Conservation (phyloP, 2,113 vertebrate genomes). For the Rhea pennata region DNA sequence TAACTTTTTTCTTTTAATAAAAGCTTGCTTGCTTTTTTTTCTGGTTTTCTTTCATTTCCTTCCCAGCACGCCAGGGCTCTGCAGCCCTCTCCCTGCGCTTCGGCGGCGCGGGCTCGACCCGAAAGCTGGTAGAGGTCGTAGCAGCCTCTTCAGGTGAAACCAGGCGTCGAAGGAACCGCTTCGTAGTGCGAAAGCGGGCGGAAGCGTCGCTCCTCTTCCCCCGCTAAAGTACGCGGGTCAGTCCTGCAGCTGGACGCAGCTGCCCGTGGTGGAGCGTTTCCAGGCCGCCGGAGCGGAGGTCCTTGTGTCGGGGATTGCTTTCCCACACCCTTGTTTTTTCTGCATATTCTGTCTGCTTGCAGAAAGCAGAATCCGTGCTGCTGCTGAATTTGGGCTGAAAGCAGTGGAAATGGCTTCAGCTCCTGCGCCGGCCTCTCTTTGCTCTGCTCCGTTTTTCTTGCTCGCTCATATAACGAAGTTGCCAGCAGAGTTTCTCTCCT, state of each 20-base stretch:
- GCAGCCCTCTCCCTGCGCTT: slow-evolving; percentile 3
- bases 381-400: not conserved
- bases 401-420: not conserved
- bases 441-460: accelerated
- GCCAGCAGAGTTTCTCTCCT: not conserved
- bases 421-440: not conserved
- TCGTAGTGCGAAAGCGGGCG: not conserved
- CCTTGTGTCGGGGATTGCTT: not conserved
- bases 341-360: not conserved
- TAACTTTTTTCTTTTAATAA: not conserved
- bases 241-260: not conserved
- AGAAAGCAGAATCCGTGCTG: not conserved
- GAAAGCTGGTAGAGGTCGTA: not conserved
- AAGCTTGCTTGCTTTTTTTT: not conserved
- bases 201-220: not conserved
- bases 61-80: not conserved
- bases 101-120: not conserved
- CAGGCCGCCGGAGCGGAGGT: not conserved
- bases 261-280: not conserved
- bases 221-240: not conserved
- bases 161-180: not conserved
- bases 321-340: no score
- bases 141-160: not conserved
- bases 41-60: slow-evolving; percentile 28
- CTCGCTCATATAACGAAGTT: not conserved